phyloP scores from a whole-genome alignment of 2,113 vertebrate genomes.

The Cisticola juncidis region DNA sequence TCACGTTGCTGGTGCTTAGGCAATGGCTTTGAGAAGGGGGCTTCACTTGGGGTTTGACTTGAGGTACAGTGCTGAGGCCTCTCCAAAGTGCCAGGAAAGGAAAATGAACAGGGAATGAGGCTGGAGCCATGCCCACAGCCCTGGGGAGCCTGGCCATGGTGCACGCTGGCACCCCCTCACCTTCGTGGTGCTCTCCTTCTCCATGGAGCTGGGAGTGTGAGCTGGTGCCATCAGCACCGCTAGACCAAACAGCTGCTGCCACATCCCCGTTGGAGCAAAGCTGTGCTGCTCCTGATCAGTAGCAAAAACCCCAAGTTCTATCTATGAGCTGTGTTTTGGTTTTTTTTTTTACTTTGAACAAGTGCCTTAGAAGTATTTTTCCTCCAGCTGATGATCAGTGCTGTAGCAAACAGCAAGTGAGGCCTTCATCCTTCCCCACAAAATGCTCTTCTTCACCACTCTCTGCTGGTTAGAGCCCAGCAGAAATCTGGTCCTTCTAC shows the following conservation, averaged over 20 bases:
- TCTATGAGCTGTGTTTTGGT: conserved; percentile 37
- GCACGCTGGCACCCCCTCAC: neutral
- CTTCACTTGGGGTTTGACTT: neutral
- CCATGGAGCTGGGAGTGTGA: neutral
- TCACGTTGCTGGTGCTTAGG: neutral
- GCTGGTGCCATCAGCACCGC: neutral
- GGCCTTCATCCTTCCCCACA: conserved; percentile 55
- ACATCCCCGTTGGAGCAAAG: neutral
- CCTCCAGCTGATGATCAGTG: conserved; percentile 66
- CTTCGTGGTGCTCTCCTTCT: neutral
- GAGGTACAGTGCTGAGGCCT: neutral
- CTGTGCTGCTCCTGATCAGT: neutral
- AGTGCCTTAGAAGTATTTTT: conserved; percentile 88
- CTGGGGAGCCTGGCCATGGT: neutral
- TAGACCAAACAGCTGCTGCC: neutral
- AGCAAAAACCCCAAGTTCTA: neutral
- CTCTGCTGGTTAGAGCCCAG: neutral
- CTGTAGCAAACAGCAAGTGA: conserved; percentile 59
- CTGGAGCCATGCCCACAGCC: neutral
- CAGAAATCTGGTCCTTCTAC: conserved; percentile 34
- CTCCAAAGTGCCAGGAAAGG: neutral
- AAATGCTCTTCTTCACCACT: neutral
- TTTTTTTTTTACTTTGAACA: conserved; percentile 80
- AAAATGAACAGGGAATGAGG: neutral
- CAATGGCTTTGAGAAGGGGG: neutral